These are phyloP conservation scores for Nyleta sp. DNA, from an alignment of 2,888 invertebrate genomes.

Conservation along the genomic window DNA sequence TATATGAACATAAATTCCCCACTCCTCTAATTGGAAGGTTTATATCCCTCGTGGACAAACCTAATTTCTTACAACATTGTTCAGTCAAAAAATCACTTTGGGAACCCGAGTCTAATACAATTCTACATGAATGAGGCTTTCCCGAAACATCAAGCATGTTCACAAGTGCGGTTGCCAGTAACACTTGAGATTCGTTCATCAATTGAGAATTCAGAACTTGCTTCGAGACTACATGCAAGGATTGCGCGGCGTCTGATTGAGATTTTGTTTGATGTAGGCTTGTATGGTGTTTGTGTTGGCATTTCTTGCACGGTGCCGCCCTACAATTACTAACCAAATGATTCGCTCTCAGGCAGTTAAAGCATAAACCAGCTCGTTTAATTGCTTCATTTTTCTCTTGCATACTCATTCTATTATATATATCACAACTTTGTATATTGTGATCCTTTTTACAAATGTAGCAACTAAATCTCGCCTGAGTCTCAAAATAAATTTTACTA, in stretches of 20 bases:
- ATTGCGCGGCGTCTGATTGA: too few relatives aligned
- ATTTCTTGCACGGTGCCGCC: slow-evolving; percentile 12
- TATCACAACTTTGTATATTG: slow-evolving; percentile 9
- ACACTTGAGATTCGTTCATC: slow-evolving; percentile 11
- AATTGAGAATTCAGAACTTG: background rate
- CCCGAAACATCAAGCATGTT: slow-evolving; percentile 28
- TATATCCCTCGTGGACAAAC: slow-evolving; percentile 22
- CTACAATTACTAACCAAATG: slow-evolving; percentile 1
- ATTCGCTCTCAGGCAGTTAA: slow-evolving; percentile 16
- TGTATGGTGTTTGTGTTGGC: slow-evolving; percentile 12
- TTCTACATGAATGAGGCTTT: slow-evolving; percentile 27
- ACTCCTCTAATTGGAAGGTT: slow-evolving; percentile 39
- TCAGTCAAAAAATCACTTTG: slow-evolving; percentile 56
- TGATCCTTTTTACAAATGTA: slow-evolving; percentile 10
- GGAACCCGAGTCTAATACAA: slow-evolving; percentile 49
- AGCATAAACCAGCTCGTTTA: slow-evolving; percentile 17
- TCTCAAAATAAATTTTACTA: slow-evolving; percentile 1
- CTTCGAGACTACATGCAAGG: background rate
- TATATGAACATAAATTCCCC: slow-evolving; percentile 25
- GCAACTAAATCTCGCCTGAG: background rate
- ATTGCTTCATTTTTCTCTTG: slow-evolving; percentile 8
- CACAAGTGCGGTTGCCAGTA: slow-evolving; percentile 46
- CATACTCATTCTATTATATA: background rate
- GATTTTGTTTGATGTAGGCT: slow-evolving; percentile 1
- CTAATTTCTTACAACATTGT: slow-evolving; percentile 19